Percentiles rank a stretch among this genome's conserved stretches.
These are phyloP conservation scores for Protobothrops mucrosquamatus DNA, from an alignment of 2,113 vertebrate genomes.

Conservation along the genomic window DNA sequence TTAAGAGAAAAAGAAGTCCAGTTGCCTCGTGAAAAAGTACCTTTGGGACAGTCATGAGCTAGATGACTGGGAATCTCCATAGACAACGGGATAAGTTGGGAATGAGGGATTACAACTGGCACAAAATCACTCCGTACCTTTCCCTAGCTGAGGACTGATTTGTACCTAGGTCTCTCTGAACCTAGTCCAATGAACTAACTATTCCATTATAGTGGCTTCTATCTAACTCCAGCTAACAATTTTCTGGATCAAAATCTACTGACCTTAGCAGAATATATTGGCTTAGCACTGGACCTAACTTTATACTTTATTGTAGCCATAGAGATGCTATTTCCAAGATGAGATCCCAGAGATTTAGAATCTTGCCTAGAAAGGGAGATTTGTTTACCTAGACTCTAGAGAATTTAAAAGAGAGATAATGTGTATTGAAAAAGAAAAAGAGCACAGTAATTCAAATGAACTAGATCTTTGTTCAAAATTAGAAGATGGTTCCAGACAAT, in stretches of 20 bases:
- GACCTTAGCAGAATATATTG: neutral
- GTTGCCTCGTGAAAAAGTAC: no score
- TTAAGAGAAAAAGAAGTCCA: no score
- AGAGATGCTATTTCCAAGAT: neutral
- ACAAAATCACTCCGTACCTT: neutral
- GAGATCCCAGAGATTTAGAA: neutral
- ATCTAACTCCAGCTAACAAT: neutral
- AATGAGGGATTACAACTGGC: neutral
- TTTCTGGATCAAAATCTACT: neutral
- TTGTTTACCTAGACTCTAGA: neutral
- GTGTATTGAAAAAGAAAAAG: neutral
- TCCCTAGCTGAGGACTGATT: neutral
- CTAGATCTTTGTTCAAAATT: neutral
- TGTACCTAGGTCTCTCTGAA: neutral
- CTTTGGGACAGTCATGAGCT: no score
- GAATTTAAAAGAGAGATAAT: neutral
- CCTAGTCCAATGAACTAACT: neutral
- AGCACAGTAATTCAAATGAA: neutral
- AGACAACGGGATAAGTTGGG: neutral
- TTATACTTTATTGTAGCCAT: neutral
- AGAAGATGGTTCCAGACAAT: neutral
- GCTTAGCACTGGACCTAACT: neutral
- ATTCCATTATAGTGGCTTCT: neutral
- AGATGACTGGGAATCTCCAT: no score
- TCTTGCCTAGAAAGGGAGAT: neutral